A percentile compares a stretch with the other conserved stretches of the same genome.
Conservation (phyloP, 23 tunicate species). For the Botrylloides violaceus region DNA sequence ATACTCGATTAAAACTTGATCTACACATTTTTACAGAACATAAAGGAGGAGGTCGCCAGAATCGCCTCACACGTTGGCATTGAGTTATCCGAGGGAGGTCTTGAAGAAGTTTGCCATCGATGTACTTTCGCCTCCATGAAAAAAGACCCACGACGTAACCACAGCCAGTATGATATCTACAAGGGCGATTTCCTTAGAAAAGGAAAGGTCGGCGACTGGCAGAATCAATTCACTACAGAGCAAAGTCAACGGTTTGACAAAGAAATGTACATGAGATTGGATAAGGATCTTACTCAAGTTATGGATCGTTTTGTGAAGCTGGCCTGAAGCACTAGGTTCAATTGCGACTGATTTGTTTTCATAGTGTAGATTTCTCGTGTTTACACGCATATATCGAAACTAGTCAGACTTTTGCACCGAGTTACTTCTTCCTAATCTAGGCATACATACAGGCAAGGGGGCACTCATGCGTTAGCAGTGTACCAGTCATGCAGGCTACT, state of each 20-base stretch:
- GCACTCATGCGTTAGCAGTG: too few species aligned
- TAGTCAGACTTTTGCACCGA: too few species aligned
- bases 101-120: background rate
- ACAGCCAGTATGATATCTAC: constrained; percentile 14
- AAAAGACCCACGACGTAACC: constrained; percentile 14
- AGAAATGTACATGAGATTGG: background rate
- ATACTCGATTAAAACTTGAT: background rate
- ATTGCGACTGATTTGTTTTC: too few species aligned
- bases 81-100: constrained; percentile 8
- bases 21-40: background rate
- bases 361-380: too few species aligned
- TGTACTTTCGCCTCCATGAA: constrained; percentile 27
- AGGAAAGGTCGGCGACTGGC: constrained; percentile 8
- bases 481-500: too few species aligned
- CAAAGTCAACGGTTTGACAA: background rate
- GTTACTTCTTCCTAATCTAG: too few species aligned
- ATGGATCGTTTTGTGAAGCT: background rate
- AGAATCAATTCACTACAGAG: background rate
- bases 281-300: background rate
- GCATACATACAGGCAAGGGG: too few species aligned
- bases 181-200: constrained; percentile 26
- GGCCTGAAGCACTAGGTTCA: too few species aligned
- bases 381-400: too few species aligned
- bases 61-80: constrained; percentile 6
- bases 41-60: background rate